These are phyloP conservation scores for Haliclona indistincta DNA, from an alignment of 37 sponge, comb jelly and placozoan species.

Conservation along the genomic window DNA sequence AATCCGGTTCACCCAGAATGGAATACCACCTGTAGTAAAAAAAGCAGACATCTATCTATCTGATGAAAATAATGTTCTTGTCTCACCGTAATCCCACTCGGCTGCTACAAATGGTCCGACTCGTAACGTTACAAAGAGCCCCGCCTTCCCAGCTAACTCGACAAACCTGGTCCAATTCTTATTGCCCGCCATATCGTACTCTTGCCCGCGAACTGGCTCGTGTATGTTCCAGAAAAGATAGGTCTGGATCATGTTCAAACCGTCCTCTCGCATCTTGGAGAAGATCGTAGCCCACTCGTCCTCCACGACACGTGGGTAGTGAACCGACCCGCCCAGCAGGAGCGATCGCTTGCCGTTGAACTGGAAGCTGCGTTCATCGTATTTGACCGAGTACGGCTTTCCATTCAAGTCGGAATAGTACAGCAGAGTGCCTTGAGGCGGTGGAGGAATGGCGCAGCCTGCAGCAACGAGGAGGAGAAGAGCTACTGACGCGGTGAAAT, in stretches of 20 bases:
- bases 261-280: conserved; percentile 26
- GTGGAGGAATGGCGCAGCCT: no score
- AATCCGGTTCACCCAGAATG: conserved; percentile 44
- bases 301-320: conserved; percentile 44
- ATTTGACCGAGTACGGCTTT: conserved; percentile 23
- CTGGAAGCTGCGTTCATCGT: conserved; percentile 47
- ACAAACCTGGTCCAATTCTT: conserved; percentile 29
- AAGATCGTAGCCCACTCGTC: conserved; percentile 40
- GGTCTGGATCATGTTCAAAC: conserved; percentile 46
- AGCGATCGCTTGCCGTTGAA: conserved; percentile 42
- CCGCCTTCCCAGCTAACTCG: conserved; percentile 25
- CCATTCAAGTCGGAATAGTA: conserved; percentile 24
- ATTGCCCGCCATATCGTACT: conserved; percentile 30
- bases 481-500: no score
- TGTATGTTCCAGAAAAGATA: conserved; percentile 67
- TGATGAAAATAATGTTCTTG: no score
- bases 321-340: conserved; percentile 45
- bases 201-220: conserved; percentile 30
- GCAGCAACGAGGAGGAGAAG: no score
- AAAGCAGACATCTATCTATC: no score
- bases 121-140: conserved; percentile 51
- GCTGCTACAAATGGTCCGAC: conserved; percentile 44
- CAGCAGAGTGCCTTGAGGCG: conserved; percentile 1
- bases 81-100: conserved; percentile 45
- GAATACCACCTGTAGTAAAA: conserved; percentile 44